Base-by-base conservation (phyloP, 2,888 invertebrate genomes). In the Tanaodytes sp. region DNA sequence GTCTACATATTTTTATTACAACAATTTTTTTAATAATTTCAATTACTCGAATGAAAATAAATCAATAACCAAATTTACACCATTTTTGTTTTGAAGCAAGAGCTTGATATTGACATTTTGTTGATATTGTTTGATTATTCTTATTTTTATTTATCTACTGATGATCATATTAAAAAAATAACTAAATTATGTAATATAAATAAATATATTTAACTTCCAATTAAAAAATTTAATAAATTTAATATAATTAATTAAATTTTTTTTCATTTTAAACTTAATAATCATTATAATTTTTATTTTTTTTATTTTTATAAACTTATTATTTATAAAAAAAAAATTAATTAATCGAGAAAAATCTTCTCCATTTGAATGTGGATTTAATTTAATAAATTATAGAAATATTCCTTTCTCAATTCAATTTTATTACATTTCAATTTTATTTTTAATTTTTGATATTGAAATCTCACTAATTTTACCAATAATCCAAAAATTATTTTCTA, bases 371-470 rank as follows among this genome's bases (percentile, higher is more conserved):
- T 90, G 89, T 81, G 89, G 89, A 63, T 90, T 90, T 85, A 88
- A 89, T 37, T 87, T 88, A 2, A 85, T 86, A 82, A 84, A 80
- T 3, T 85, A 85, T 0, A 80, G 87, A 0, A 88, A 88, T 1
- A 30, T 88, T n/a, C 88, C 88, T 0, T 89, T 89, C 78, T 89
- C 88, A 11, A 70, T 89, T 80, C 90, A 89, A 84, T 89, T 91
- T 86, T 89, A 90, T 86, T 80, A 89, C 87, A 89, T 91, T 83
- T 88, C 90, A 31, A 85, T 91, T 82, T 89, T 91, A 86, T 91
- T 91, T 81, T 85, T 91, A 87, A 90, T 92, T 86, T 92, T 91
- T 87, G 91, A 91, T 87, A 87, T 91, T 67, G 91, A 91, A 89
- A 90, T 91, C 85, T 88, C 89, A 0, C 74, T 91, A 80, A 85